These are phyloP conservation scores for Bradypodion ventrale DNA, from an alignment of 2,797 vertebrate genomes.

Conservation along the genomic window DNA sequence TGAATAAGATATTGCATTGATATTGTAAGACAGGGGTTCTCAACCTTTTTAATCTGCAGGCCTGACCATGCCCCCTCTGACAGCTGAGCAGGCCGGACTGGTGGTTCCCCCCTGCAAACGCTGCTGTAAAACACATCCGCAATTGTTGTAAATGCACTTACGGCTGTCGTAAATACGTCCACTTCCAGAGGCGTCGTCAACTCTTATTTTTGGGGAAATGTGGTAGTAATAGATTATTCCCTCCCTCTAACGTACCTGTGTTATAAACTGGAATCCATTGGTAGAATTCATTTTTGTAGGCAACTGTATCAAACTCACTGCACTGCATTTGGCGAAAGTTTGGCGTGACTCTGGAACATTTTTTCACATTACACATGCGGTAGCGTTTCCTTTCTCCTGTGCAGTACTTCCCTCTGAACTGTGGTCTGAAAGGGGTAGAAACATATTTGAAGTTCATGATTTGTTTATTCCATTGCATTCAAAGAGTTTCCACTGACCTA, in stretches of 20 bases:
- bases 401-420: slow-evolving; percentile 95
- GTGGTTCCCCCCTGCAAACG: no score
- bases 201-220: no score
- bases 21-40: no score
- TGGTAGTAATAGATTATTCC: no score
- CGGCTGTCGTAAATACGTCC: no score
- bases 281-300: slow-evolving; percentile 92
- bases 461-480: background rate
- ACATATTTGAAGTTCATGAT: background rate
- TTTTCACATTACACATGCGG: slow-evolving; percentile 87
- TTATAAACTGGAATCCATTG: slow-evolving; percentile 89
- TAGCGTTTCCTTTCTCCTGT: slow-evolving; percentile 94
- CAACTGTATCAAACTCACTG: slow-evolving; percentile 94
- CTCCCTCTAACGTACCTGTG: slow-evolving; percentile 72
- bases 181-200: no score
- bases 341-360: slow-evolving; percentile 78
- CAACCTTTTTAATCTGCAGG: no score
- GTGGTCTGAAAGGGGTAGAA: slow-evolving; percentile 79
- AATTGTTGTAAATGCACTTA: no score
- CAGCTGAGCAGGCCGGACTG: no score
- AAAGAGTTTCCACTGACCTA: background rate
- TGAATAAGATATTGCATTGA: background rate
- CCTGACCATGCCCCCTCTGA: no score
- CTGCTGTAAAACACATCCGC: no score
- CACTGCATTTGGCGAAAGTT: slow-evolving; percentile 97